A percentile compares a stretch with the other conserved stretches of the same genome.
Evolutionary conservation across 2,797 vertebrate genomes (phyloP).

Genomic region (Amniataba percoides): DNA sequence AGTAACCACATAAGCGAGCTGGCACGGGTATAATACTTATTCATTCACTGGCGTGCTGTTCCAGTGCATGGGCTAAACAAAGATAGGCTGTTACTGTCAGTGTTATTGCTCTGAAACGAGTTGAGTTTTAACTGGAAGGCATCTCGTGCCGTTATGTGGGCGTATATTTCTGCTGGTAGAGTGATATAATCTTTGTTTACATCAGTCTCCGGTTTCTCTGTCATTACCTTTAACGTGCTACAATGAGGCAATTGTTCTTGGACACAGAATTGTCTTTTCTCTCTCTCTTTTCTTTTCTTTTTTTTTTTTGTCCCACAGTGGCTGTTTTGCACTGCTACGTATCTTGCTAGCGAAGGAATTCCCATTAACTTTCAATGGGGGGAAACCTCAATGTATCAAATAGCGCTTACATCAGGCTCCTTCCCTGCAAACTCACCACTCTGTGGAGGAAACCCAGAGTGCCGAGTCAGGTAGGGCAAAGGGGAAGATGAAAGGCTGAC

Average conservation of each 20-base stretch:
- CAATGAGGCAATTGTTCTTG: constrained; percentile 78
- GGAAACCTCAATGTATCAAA: constrained; percentile 83
- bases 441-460: constrained; percentile 73
- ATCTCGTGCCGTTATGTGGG: constrained; percentile 64
- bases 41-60: constrained; percentile 63
- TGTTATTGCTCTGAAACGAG: constrained; percentile 61
- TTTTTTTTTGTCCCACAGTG: constrained; percentile 45
- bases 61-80: constrained; percentile 68
- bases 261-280: constrained; percentile 52
- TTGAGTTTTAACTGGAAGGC: constrained; percentile 63
- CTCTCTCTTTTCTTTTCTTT: constrained; percentile 23
- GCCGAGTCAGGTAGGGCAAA: constrained; percentile 75
- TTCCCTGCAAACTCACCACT: constrained; percentile 78
- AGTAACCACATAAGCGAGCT: constrained; percentile 68
- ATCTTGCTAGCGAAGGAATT: constrained; percentile 70
- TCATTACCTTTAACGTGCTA: constrained; percentile 73
- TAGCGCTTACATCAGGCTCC: constrained; percentile 80
- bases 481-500: constrained; percentile 71
- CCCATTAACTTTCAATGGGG: constrained; percentile 71
- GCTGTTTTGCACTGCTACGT: constrained; percentile 65
- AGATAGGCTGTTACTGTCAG: constrained; percentile 72
- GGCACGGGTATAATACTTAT: constrained; percentile 63
- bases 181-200: constrained; percentile 81
- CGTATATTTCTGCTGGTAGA: constrained; percentile 65
- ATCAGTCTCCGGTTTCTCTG: constrained; percentile 75